These are phyloP conservation scores for Synanthedon myopaeformis DNA, from an alignment of 2,888 invertebrate species.

Conservation along the genomic window DNA sequence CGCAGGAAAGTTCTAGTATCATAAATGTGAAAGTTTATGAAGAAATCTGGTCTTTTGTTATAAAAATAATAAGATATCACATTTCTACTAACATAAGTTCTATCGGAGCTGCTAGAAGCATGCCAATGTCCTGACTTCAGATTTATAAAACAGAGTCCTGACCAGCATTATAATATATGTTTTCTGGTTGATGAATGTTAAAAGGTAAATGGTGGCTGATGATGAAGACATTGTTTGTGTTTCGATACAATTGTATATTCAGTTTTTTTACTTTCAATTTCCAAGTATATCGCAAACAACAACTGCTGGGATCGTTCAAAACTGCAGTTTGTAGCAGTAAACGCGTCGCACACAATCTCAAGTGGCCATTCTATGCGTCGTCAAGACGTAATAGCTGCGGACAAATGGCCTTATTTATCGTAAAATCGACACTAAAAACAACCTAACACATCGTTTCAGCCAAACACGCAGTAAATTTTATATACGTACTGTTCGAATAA, in stretches of 20 bases:
- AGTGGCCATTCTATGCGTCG: constrained; percentile 49
- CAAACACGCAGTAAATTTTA: constrained; percentile 31
- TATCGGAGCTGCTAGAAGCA: too few relatives aligned
- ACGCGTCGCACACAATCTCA: constrained; percentile 39
- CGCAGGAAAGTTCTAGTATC: too few relatives aligned
- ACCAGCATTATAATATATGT: too few relatives aligned
- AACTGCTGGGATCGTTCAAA: constrained; percentile 18
- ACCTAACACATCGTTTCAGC: constrained; percentile 46
- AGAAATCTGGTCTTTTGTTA: too few relatives aligned
- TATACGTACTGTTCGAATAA: constrained; percentile 8
- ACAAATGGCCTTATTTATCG: constrained; percentile 61
- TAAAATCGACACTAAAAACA: constrained; percentile 59
- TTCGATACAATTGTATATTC: not conserved
- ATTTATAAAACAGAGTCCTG: too few relatives aligned
- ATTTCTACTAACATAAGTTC: too few relatives aligned
- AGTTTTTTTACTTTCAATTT: constrained; percentile 1
- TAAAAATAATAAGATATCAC: too few relatives aligned
- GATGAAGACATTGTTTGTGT: too few relatives aligned
- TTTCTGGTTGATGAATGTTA: too few relatives aligned
- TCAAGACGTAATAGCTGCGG: constrained; percentile 44
- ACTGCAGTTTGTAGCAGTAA: constrained; percentile 36
- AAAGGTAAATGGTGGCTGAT: too few relatives aligned
- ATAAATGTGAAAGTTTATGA: too few relatives aligned
- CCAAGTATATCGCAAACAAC: constrained; percentile 21
- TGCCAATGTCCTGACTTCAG: too few relatives aligned